Evolutionary conservation across 2,797 vertebrate genomes (phyloP).

Genomic region (Danionella dracula): DNA sequence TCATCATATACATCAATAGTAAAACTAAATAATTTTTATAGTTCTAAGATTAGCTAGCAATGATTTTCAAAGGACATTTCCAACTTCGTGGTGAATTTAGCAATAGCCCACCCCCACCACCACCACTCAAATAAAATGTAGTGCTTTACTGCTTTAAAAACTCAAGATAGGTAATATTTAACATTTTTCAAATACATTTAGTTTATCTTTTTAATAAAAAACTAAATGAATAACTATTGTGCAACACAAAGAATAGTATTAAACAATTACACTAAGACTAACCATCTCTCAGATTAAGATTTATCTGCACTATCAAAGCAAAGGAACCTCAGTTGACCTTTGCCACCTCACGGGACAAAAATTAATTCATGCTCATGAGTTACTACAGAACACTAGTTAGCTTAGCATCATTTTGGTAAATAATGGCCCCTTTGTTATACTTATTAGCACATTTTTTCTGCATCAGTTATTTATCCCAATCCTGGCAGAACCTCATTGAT

Average conservation of each 20-base stretch:
- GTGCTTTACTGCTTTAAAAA: neutral
- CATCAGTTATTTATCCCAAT: slow-evolving; percentile 53
- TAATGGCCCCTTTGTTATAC: slow-evolving; percentile 46
- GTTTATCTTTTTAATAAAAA: neutral
- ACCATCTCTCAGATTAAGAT: slow-evolving; percentile 34
- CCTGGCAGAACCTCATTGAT: slow-evolving; percentile 61
- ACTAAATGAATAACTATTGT: neutral
- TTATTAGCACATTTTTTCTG: slow-evolving; percentile 61
- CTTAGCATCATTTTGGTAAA: slow-evolving; percentile 51
- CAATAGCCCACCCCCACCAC: neutral
- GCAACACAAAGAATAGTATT: slow-evolving; percentile 2
- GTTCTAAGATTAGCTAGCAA: slow-evolving; percentile 54
- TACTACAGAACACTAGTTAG: slow-evolving; percentile 49
- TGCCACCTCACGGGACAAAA: slow-evolving; percentile 20
- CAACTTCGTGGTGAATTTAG: neutral
- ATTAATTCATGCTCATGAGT: slow-evolving; percentile 22
- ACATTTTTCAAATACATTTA: too few relatives aligned
- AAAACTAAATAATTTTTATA: slow-evolving; percentile 49
- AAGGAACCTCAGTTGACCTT: slow-evolving; percentile 47
- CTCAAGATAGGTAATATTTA: too few relatives aligned
- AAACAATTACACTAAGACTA: slow-evolving; percentile 37
- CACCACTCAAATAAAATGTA: too few relatives aligned
- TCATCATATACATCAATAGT: slow-evolving; percentile 22
- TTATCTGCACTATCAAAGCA: slow-evolving; percentile 42
- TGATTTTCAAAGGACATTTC: slow-evolving; percentile 48